Percentiles rank a stretch among this genome's conserved stretches.
These are phyloP conservation scores for Ceramica pisi DNA, from an alignment of 2,888 invertebrate genomes.

Conservation along the genomic window DNA sequence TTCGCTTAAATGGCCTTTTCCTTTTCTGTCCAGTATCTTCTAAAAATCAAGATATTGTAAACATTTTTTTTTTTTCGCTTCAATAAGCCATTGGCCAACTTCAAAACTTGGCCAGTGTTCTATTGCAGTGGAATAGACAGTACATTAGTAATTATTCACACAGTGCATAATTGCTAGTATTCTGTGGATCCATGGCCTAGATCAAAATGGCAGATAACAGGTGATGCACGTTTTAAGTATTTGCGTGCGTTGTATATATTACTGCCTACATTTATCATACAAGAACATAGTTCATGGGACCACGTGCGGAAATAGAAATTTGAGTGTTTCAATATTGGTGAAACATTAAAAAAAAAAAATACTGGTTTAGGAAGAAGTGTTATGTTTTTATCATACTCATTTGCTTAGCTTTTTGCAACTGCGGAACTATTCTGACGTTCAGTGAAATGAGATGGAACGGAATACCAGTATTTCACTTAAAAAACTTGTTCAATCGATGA, in stretches of 20 bases:
- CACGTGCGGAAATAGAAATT: background rate
- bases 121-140: slow-evolving; percentile 5
- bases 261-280: slow-evolving; percentile 49
- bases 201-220: slow-evolving; percentile 48
- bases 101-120: background rate
- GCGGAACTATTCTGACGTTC: too few relatives aligned
- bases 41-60: slow-evolving; percentile 20
- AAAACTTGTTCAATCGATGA: too few relatives aligned
- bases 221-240: slow-evolving; percentile 51
- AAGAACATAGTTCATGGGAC: background rate
- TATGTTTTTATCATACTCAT: too few relatives aligned
- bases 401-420: too few relatives aligned
- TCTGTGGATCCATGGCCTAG: slow-evolving; percentile 44
- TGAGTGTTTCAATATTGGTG: too few relatives aligned
- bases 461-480: too few relatives aligned
- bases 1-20: slow-evolving; percentile 23
- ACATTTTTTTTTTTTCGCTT: slow-evolving; percentile 2
- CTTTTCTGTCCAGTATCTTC: slow-evolving; percentile 35
- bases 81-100: background rate
- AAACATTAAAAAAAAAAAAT: too few relatives aligned
- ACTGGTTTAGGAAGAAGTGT: too few relatives aligned
- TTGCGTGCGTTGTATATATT: slow-evolving; percentile 46
- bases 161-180: background rate
- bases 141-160: slow-evolving; percentile 8
- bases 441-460: too few relatives aligned